A percentile compares a stretch with the other conserved stretches of the same genome.
Evolutionary conservation across 1,140 invertebrate species (phyloP).

Genomic region (Tigriopus japonicus): DNA sequence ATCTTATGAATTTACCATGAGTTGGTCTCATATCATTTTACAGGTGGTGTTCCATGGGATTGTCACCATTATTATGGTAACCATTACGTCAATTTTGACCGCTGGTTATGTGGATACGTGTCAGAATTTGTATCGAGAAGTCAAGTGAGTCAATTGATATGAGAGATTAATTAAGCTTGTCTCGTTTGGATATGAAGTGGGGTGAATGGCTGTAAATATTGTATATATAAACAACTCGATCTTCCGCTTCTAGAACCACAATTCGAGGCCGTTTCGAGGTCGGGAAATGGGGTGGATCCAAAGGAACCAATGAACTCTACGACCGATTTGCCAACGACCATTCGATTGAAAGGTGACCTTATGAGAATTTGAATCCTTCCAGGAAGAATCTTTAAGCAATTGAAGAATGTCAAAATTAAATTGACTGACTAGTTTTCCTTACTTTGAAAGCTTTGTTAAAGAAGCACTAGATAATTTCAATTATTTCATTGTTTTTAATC

Average conservation of each 20-base stretch:
- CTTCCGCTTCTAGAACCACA: not conserved
- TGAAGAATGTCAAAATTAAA: too few species aligned
- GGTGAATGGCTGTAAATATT: not conserved
- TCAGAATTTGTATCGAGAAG: not conserved
- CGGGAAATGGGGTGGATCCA: not conserved
- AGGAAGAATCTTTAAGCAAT: too few species aligned
- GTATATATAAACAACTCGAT: not conserved
- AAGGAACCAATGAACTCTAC: not conserved
- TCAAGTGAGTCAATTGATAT: not conserved
- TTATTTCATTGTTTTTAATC: too few species aligned
- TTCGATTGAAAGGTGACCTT: not conserved
- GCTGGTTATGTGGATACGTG: not conserved
- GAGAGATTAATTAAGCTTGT: too few species aligned
- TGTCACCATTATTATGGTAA: not conserved
- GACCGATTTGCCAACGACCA: not conserved
- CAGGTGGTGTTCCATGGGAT: not conserved
- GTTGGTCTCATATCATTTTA: not conserved
- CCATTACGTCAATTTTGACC: not conserved
- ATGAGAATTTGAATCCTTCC: too few species aligned
- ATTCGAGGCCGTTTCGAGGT: not conserved
- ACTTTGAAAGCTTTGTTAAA: too few species aligned
- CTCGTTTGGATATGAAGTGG: too few species aligned
- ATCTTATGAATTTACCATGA: not conserved
- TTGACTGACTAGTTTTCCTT: too few species aligned
- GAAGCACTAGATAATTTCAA: too few species aligned